phyloP scores from a whole-genome alignment of 2,797 vertebrate species.

The Ctenopoma kingsleyae region DNA sequence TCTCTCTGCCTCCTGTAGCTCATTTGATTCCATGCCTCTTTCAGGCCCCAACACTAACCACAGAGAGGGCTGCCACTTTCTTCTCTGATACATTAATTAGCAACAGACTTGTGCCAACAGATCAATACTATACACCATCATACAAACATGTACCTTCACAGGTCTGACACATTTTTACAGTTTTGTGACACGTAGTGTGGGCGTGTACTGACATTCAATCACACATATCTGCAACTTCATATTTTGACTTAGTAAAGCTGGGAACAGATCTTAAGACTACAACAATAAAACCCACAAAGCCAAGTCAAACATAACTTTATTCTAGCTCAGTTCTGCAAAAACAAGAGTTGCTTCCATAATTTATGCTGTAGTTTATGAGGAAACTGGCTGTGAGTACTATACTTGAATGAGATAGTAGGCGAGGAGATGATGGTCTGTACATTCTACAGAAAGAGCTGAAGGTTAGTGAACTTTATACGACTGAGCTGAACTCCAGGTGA shows the following conservation, averaged over 20 bases:
- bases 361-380: constrained; percentile 2
- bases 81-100: constrained; percentile 32
- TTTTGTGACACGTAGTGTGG: background rate
- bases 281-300: background rate
- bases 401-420: background rate
- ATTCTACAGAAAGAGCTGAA: constrained; percentile 1
- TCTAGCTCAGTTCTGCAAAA: background rate
- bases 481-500: background rate
- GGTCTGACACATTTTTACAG: background rate
- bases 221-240: background rate
- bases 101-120: constrained; percentile 2
- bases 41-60: constrained; percentile 33
- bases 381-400: background rate
- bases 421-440: background rate
- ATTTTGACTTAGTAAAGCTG: background rate
- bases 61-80: constrained; percentile 33
- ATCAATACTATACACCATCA: background rate
- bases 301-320: background rate
- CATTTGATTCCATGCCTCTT: constrained; percentile 32
- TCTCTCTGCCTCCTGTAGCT: constrained; percentile 40
- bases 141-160: constrained; percentile 5
- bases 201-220: background rate
- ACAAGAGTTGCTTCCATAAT: constrained; percentile 2
- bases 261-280: background rate
- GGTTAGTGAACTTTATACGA: background rate